Base-by-base conservation (phyloP, 1,140 invertebrate genomes). In the Sipha flava region DNA sequence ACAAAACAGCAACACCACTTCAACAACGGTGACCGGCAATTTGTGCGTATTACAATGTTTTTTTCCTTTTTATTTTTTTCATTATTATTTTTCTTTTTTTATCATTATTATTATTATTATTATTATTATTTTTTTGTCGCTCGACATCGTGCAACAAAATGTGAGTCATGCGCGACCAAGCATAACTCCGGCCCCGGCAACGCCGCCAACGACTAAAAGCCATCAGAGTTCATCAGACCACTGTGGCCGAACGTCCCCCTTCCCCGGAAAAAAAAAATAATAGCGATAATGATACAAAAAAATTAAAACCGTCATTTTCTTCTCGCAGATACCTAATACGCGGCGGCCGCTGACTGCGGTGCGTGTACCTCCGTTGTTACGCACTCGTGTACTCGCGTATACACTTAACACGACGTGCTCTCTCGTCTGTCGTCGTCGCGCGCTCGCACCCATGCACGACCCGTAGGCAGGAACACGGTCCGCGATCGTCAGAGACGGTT, bases 141-240 rank as follows among this genome's bases (percentile, higher is more conserved):
- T 47, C 70, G 29, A 29, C 72, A 49, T 75, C 49, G 49, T 40
- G 72, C 34, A 75, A 75, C 72, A 57, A 75, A 75, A 75, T 75
- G 72, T 75, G 49, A 75, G 72, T 75, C 72, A 75, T 75, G 72
- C 72, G 72, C 72, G 72, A 75, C 72, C 72, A 75, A 75, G 72
- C 72, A 57, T 75, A 40, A 75, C 72, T 75, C 72, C 72, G 72
- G 72, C 72, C 72, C 49, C 52, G 72, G 34, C 21, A 57, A 75
- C 29, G 21, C n/a, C 29, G n/a, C 57, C 49, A 40, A 75, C 45
- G 31, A 75, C 72, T 40, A 57, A 57, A 37, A 75, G 49, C 47
- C 72, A 40, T 57, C 72, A 37, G 72, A 75, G 72, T 75, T 75
- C 72, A 75, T 75, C 72, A 75, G 49, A 72, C 26, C 72, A 45